Conservation (phyloP, 2,113 vertebrate genomes). For the Hymenochirus boettgeri region DNA sequence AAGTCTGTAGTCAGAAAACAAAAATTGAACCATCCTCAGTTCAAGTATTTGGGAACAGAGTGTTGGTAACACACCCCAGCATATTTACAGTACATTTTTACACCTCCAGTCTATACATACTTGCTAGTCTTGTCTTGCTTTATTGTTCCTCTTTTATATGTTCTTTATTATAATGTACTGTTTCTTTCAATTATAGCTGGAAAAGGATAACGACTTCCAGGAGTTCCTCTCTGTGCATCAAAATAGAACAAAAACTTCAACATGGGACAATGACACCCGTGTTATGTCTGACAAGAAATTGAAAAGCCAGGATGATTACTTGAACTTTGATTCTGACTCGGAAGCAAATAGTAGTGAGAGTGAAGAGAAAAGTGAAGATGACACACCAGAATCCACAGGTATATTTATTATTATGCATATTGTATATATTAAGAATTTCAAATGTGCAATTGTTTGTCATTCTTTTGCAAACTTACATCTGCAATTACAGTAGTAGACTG, state of each 20-base stretch:
- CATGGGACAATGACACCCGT: constrained; percentile 80
- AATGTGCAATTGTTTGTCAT: too few species aligned
- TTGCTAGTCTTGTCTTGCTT: not conserved
- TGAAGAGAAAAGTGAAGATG: constrained; percentile 39
- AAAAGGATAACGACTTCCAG: constrained; percentile 75
- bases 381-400: not conserved
- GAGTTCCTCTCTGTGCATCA: constrained; percentile 90
- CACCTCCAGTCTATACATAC: too few species aligned
- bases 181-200: constrained; percentile 59
- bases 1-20: too few species aligned
- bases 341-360: constrained; percentile 59
- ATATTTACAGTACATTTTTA: too few species aligned
- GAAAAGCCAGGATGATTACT: constrained; percentile 70
- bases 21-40: too few species aligned
- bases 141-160: not conserved
- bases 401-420: too few species aligned
- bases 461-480: too few species aligned
- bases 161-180: too few species aligned
- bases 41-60: too few species aligned
- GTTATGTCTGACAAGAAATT: constrained; percentile 43
- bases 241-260: constrained; percentile 74
- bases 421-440: too few species aligned
- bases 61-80: too few species aligned
- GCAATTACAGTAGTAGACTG: too few species aligned
- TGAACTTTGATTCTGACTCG: constrained; percentile 85